phyloP scores from a whole-genome alignment of 2,888 invertebrate species.

The Apomyelois bistriatella region DNA sequence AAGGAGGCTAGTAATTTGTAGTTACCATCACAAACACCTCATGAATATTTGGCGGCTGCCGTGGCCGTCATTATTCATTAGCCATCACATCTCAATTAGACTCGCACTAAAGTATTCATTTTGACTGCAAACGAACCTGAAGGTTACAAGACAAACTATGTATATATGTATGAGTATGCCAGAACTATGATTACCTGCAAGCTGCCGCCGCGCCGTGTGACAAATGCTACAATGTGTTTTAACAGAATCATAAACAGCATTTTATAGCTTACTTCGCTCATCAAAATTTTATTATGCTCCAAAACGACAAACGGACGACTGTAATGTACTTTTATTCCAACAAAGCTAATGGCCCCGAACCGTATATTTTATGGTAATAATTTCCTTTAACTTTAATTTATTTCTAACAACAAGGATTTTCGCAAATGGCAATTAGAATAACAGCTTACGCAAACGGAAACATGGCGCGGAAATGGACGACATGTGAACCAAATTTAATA shows the following conservation, averaged over 20 bases:
- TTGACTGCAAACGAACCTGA: background rate
- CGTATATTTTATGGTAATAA: slow-evolving; percentile 16
- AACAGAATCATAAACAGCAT: slow-evolving; percentile 45
- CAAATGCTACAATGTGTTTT: slow-evolving; percentile 36
- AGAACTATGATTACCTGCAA: slow-evolving; percentile 36
- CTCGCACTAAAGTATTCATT: slow-evolving; percentile 7
- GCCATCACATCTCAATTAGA: background rate
- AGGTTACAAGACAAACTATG: background rate
- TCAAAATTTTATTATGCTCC: slow-evolving; percentile 46
- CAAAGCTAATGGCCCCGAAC: slow-evolving; percentile 27
- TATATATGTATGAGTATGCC: background rate
- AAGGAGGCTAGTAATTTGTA: too few relatives aligned
- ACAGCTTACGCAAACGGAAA: slow-evolving; percentile 4
- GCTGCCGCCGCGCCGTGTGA: slow-evolving; percentile 28
- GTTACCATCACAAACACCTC: background rate
- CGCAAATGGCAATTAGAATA: background rate
- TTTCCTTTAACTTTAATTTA: background rate
- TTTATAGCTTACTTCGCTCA: slow-evolving; percentile 39
- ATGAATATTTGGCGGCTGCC: background rate
- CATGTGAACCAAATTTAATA: background rate
- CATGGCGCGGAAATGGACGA: background rate
- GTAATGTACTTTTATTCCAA: slow-evolving; percentile 29
- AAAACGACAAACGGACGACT: slow-evolving; percentile 41
- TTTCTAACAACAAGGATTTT: slow-evolving; percentile 1
- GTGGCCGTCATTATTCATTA: background rate